Evolutionary conservation across 35 echinoderm and acorn worm species (phyloP), one percentile per base, ranked within the genome.

Genomic region (Ptychodera flava): DNA sequence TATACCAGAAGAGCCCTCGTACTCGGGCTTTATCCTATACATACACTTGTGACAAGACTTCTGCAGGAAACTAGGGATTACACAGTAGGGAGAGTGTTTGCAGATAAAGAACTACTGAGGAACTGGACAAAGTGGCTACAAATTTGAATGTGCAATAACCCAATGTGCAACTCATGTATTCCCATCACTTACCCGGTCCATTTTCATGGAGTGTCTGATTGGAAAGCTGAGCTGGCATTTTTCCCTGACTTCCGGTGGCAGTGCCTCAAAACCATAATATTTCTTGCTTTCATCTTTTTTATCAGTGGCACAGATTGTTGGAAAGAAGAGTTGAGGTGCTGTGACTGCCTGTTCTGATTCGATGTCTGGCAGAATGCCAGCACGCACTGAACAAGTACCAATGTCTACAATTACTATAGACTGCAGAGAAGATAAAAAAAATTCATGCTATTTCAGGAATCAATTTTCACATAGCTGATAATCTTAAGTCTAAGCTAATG

Each of bases 101-200:
- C n/a, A n/a, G n/a, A n/a, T n/a, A n/a, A n/a, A n/a, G n/a, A n/a
- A n/a, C n/a, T n/a, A n/a, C n/a, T n/a, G n/a, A n/a, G n/a, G n/a
- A n/a, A n/a, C n/a, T n/a, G n/a, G n/a, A n/a, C n/a, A n/a, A n/a
- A n/a, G n/a, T n/a, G n/a, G n/a, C n/a, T n/a, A n/a, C n/a, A n/a
- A n/a, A n/a, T n/a, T n/a, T n/a, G n/a, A n/a, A n/a, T n/a, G n/a
- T n/a, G n/a, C n/a, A n/a, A n/a, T n/a, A n/a, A n/a, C n/a, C n/a
- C n/a, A n/a, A n/a, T n/a, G n/a, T n/a, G n/a, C n/a, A n/a, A n/a
- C n/a, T n/a, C n/a, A n/a, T n/a, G n/a, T n/a, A n/a, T n/a, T n/a
- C n/a, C n/a, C n/a, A n/a, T n/a, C n/a, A 64, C 89, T 85, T 78
- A 98, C 95, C 92, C 93, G 90, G 84, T 98, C 95, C 78, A 94